Evolutionary conservation across 1,140 invertebrate species (phyloP).

Genomic region (Maniola jurtina): DNA sequence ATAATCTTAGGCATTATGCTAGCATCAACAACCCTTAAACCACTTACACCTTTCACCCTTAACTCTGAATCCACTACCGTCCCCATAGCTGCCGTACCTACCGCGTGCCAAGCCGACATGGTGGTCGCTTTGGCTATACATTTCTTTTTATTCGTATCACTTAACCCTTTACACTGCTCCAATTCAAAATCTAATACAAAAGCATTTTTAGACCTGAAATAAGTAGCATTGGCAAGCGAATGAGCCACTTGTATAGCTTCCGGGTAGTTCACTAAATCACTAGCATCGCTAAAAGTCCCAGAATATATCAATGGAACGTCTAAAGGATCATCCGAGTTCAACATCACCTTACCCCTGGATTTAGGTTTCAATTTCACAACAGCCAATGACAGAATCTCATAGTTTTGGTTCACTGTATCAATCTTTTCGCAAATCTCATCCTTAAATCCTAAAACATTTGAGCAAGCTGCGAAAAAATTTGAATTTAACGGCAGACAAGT

Average conservation of each 20-base stretch:
- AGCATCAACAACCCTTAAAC: slow-evolving; percentile 81
- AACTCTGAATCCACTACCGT: slow-evolving; percentile 75
- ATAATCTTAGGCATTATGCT: slow-evolving; percentile 82
- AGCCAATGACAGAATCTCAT: slow-evolving; percentile 46
- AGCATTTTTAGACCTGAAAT: slow-evolving; percentile 49
- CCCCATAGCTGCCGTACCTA: slow-evolving; percentile 78
- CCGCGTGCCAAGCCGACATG: slow-evolving; percentile 61
- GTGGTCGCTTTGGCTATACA: slow-evolving; percentile 47
- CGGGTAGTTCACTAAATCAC: slow-evolving; percentile 72
- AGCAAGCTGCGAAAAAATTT: slow-evolving; percentile 38
- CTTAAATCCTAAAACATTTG: slow-evolving; percentile 46
- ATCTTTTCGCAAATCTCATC: slow-evolving; percentile 46
- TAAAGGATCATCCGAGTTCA: slow-evolving; percentile 80
- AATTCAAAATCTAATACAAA: slow-evolving; percentile 45
- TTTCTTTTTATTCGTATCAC: slow-evolving; percentile 21
- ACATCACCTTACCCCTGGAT: slow-evolving; percentile 69
- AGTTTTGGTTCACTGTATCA: slow-evolving; percentile 35
- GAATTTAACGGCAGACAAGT: slow-evolving; percentile 40
- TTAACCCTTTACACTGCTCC: slow-evolving; percentile 37
- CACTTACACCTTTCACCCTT: slow-evolving; percentile 73
- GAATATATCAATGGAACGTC: slow-evolving; percentile 85
- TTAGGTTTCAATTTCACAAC: slow-evolving; percentile 64
- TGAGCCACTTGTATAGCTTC: slow-evolving; percentile 40
- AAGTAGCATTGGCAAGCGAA: slow-evolving; percentile 45
- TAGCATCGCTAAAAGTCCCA: slow-evolving; percentile 80